Percentiles rank a stretch among this genome's conserved stretches.
Conservation (phyloP, 2,113 vertebrate species). For the Sinocyclocheilus anophthalmus region DNA sequence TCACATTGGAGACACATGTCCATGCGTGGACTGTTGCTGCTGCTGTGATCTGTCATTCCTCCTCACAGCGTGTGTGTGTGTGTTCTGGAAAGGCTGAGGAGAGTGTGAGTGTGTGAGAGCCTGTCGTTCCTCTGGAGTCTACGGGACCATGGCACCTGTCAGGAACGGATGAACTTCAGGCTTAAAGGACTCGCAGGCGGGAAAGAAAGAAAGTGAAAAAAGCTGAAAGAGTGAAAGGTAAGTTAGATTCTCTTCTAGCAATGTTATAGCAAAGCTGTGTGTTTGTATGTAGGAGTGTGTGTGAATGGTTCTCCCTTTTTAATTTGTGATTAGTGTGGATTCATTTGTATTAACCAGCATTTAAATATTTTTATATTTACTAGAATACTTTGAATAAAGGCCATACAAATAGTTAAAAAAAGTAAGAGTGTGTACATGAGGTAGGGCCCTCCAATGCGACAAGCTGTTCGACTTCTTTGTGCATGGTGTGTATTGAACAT, state of each 20-base stretch:
- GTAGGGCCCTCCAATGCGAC: slow-evolving; percentile 4
- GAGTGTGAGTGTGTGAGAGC: slow-evolving; percentile 42
- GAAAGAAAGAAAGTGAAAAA: neutral
- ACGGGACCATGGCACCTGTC: slow-evolving; percentile 64
- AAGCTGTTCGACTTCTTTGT: slow-evolving; percentile 25
- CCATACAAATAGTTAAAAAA: neutral
- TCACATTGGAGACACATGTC: slow-evolving; percentile 36
- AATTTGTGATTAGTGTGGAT: slow-evolving; percentile 17
- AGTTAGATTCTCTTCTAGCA: slow-evolving; percentile 25
- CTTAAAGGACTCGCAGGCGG: slow-evolving; percentile 27
- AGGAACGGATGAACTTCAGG: slow-evolving; percentile 47
- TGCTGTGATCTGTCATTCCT: slow-evolving; percentile 38
- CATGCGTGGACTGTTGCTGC: slow-evolving; percentile 9
- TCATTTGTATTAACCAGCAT: neutral
- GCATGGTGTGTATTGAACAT: slow-evolving; percentile 15
- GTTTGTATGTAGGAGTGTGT: slow-evolving; percentile 8
- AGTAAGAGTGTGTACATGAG: neutral
- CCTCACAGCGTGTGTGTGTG: slow-evolving; percentile 12
- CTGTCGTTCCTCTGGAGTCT: slow-evolving; percentile 61
- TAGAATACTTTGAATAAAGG: neutral
- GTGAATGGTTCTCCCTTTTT: neutral
- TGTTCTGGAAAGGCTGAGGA: slow-evolving; percentile 1
- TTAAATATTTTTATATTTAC: neutral
- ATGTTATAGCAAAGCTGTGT: neutral
- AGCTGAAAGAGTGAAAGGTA: slow-evolving; percentile 42